These are phyloP conservation scores for Caenorhabditis macrosperma DNA, from an alignment of 2,888 invertebrate species.

Conservation along the genomic window DNA sequence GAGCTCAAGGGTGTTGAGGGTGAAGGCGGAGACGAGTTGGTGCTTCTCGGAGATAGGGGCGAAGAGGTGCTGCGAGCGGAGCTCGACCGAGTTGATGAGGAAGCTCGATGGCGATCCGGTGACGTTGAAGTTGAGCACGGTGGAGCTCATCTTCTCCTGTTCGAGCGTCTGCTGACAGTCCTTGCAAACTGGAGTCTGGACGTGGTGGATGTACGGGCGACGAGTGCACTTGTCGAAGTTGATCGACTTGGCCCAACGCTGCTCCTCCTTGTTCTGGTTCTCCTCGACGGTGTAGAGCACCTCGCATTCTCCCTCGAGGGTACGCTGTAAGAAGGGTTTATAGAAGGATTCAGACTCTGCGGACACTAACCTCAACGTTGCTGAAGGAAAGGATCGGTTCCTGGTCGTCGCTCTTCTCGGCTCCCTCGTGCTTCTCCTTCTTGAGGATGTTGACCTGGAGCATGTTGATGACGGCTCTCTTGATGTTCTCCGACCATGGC, in stretches of 20 bases:
- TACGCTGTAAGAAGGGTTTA: conserved; percentile 49
- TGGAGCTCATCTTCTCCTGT: conserved; percentile 63
- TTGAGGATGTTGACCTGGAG: conserved; percentile 70
- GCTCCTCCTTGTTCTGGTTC: conserved; percentile 45
- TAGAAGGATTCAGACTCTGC: background rate
- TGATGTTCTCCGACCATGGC: conserved; percentile 76
- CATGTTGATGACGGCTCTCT: conserved; percentile 77
- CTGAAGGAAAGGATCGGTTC: conserved; percentile 51
- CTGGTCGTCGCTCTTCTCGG: conserved; percentile 46
- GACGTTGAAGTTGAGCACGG: conserved; percentile 70
- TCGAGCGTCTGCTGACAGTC: conserved; percentile 53
- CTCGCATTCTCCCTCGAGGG: conserved; percentile 77
- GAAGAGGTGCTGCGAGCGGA: conserved; percentile 73
- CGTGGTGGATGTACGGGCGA: conserved; percentile 54
- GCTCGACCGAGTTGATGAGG: conserved; percentile 67
- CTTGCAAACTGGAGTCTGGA: conserved; percentile 56
- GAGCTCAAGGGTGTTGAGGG: conserved; percentile 65
- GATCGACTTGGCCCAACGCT: conserved; percentile 80
- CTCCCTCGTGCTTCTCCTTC: conserved; percentile 55
- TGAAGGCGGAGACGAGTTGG: conserved; percentile 61
- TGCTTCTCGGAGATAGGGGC: conserved; percentile 59
- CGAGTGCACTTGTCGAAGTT: conserved; percentile 81
- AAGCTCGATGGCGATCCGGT: conserved; percentile 67
- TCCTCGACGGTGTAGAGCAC: conserved; percentile 66
- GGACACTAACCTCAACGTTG: conserved; percentile 50